These are phyloP conservation scores for Drosophila algonquin DNA, from an alignment of 2,888 invertebrate species.

Conservation along the genomic window DNA sequence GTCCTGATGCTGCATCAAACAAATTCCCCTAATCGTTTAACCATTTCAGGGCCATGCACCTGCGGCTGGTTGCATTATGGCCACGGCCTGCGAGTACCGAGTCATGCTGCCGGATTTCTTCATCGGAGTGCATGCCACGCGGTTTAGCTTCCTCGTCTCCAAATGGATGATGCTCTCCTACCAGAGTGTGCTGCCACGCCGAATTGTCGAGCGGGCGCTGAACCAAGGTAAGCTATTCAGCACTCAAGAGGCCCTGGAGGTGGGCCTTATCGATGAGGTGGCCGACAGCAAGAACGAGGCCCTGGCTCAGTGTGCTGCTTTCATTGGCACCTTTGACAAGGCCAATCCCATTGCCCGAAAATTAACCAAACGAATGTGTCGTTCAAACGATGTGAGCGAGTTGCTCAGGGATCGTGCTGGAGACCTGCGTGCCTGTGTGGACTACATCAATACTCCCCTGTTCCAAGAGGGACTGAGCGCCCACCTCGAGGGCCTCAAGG, in stretches of 20 bases:
- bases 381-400: constrained; percentile 84
- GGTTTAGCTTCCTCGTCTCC: constrained; percentile 91
- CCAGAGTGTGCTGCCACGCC: constrained; percentile 86
- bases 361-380: constrained; percentile 86
- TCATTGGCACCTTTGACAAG: constrained; percentile 87
- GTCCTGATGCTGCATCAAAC: not conserved
- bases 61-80: constrained; percentile 92
- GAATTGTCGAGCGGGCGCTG: constrained; percentile 90
- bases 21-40: not conserved
- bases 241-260: constrained; percentile 90
- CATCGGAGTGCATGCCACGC: constrained; percentile 95
- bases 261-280: constrained; percentile 91
- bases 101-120: constrained; percentile 91
- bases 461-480: constrained; percentile 89
- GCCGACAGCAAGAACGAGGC: constrained; percentile 88
- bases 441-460: constrained; percentile 86
- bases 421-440: constrained; percentile 88
- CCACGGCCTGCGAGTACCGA: constrained; percentile 93
- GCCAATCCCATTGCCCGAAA: constrained; percentile 87
- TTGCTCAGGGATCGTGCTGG: constrained; percentile 86
- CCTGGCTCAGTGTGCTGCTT: constrained; percentile 87
- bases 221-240: constrained; percentile 89
- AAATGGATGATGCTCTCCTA: constrained; percentile 89
- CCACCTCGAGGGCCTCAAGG: constrained; percentile 89
- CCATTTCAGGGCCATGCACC: constrained; percentile 89